A percentile compares a stretch with the other conserved stretches of the same genome.
phyloP scores from a whole-genome alignment of 2,888 invertebrate genomes.

The Nomada fucata region DNA sequence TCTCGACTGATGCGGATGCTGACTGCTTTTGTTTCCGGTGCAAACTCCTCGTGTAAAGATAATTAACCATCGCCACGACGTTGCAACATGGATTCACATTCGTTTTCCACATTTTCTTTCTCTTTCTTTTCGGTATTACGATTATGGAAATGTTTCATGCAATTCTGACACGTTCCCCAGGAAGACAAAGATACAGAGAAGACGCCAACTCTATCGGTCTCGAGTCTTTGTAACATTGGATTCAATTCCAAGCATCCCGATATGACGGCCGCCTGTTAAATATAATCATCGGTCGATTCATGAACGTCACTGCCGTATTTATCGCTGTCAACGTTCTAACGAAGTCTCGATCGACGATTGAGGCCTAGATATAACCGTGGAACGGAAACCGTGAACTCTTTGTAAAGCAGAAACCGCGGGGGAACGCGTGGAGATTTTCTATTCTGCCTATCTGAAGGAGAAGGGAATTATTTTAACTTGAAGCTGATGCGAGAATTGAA shows the following conservation, averaged over 20 bases:
- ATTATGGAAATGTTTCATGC: slow-evolving; percentile 1
- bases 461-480: too few relatives aligned
- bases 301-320: slow-evolving; percentile 52
- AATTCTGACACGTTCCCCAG: neutral
- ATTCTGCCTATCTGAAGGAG: too few relatives aligned
- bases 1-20: slow-evolving; percentile 43
- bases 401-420: slow-evolving; percentile 3
- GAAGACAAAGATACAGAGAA: neutral
- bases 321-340: slow-evolving; percentile 47
- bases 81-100: slow-evolving; percentile 68
- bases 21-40: slow-evolving; percentile 64
- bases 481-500: too few relatives aligned
- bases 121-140: neutral
- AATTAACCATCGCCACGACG: slow-evolving; percentile 72
- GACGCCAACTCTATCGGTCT: neutral
- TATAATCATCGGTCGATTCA: slow-evolving; percentile 50
- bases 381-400: slow-evolving; percentile 7
- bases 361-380: slow-evolving; percentile 21
- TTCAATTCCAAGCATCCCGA: slow-evolving; percentile 31
- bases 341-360: slow-evolving; percentile 46
- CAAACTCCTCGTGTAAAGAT: slow-evolving; percentile 71
- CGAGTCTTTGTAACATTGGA: slow-evolving; percentile 35
- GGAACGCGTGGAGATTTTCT: slow-evolving; percentile 4
- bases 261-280: slow-evolving; percentile 39
- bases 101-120: slow-evolving; percentile 43